Conservation (phyloP, 2,888 invertebrate species). For the Apamea epomidion region DNA sequence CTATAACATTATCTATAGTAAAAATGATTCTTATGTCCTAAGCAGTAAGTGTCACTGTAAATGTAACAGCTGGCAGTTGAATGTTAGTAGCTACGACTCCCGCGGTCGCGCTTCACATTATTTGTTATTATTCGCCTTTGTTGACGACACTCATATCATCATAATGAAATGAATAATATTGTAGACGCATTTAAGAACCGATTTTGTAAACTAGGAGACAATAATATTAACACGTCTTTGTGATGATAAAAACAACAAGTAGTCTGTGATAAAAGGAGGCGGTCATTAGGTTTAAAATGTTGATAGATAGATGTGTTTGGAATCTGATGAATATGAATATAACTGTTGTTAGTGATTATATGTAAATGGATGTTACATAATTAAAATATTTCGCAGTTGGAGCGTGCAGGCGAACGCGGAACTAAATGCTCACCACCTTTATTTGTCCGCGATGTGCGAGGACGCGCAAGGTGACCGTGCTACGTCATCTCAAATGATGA, state of each 20-base stretch:
- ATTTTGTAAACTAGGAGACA: constrained; percentile 54
- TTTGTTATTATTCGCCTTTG: constrained; percentile 67
- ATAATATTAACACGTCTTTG: constrained; percentile 58
- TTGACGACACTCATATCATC: constrained; percentile 59
- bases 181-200: constrained; percentile 46
- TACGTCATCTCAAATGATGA: constrained; percentile 64
- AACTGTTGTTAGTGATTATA: constrained; percentile 26
- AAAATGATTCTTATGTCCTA: constrained; percentile 47
- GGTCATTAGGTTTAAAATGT: constrained; percentile 30
- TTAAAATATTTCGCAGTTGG: constrained; percentile 69
- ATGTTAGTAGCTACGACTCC: constrained; percentile 36
- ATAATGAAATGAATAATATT: constrained; percentile 62
- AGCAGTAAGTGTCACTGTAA: constrained; percentile 45
- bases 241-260: constrained; percentile 54
- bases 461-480: constrained; percentile 88
- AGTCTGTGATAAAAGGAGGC: constrained; percentile 45
- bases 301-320: constrained; percentile 22
- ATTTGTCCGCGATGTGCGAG: constrained; percentile 86
- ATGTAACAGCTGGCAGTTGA: constrained; percentile 39
- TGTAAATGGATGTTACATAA: constrained; percentile 58
- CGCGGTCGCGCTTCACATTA: constrained; percentile 58
- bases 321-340: constrained; percentile 27
- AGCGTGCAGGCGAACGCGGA: constrained; percentile 80
- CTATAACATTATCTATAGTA: constrained; percentile 27
- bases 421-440: constrained; percentile 83